Conservation (phyloP, 2,888 invertebrate species). For the Drosophila parthenogenetica region DNA sequence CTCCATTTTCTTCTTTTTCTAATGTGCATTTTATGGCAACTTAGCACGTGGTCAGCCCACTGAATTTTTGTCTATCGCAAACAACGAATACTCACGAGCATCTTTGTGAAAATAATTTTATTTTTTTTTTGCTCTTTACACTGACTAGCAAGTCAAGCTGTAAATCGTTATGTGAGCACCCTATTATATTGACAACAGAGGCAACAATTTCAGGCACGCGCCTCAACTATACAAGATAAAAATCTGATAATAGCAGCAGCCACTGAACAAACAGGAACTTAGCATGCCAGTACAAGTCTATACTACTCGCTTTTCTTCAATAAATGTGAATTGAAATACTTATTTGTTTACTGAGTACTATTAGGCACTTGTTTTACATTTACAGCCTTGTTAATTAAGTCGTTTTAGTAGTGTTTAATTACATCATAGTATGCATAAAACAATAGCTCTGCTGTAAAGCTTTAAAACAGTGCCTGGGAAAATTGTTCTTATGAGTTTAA, state of each 20-base stretch:
- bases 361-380: neutral
- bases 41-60: constrained; percentile 60
- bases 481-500: no score
- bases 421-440: no score
- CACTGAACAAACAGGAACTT: neutral
- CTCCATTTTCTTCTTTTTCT: constrained; percentile 15
- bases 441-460: no score
- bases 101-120: constrained; percentile 39
- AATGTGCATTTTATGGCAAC: constrained; percentile 58
- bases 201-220: constrained; percentile 23
- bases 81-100: constrained; percentile 12
- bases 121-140: constrained; percentile 39
- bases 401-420: no score
- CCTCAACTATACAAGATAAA: neutral
- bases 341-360: neutral
- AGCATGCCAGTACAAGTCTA: neutral
- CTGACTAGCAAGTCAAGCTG: constrained; percentile 48
- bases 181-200: constrained; percentile 14
- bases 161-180: constrained; percentile 11
- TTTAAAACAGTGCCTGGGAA: no score
- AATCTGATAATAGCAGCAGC: constrained; percentile 1
- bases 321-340: neutral
- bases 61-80: constrained; percentile 10
- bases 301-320: no score
- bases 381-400: no score